These are phyloP conservation scores for Anarhynchus alexandrinus DNA, from an alignment of 2,113 vertebrate species.

Conservation along the genomic window DNA sequence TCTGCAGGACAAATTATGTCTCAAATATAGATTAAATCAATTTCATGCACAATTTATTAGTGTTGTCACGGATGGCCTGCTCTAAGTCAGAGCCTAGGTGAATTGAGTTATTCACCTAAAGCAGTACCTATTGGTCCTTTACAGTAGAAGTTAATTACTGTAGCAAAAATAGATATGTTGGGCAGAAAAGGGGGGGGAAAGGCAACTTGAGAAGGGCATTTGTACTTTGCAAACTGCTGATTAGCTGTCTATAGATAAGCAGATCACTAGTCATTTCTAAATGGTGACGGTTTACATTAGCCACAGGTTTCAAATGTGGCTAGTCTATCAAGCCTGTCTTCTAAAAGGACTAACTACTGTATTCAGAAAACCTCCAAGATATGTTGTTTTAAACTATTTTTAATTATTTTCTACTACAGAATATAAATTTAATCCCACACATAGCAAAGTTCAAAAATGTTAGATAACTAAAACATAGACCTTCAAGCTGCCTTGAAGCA, in stretches of 20 bases:
- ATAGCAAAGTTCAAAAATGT: neutral
- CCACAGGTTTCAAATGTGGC: neutral
- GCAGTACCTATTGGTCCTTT: neutral
- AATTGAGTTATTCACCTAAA: constrained; percentile 60
- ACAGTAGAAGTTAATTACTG: constrained; percentile 5
- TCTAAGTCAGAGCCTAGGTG: constrained; percentile 36
- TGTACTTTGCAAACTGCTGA: neutral
- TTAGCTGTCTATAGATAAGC: neutral
- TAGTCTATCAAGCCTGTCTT: neutral
- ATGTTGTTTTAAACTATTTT: neutral
- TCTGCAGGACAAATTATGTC: constrained; percentile 51
- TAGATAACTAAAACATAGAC: neutral
- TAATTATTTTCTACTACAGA: neutral
- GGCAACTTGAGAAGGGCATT: neutral
- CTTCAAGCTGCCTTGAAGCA: neutral
- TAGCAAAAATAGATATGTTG: neutral
- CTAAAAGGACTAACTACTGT: neutral
- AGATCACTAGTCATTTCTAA: neutral
- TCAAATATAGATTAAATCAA: constrained; percentile 65
- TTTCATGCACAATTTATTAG: constrained; percentile 71
- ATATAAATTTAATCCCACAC: neutral
- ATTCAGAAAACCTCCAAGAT: neutral
- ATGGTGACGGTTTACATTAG: neutral
- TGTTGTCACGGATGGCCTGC: constrained; percentile 13
- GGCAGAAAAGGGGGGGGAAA: neutral